These are phyloP conservation scores for Megalops cyprinoides DNA, from an alignment of 2,797 vertebrate species.

Conservation along the genomic window DNA sequence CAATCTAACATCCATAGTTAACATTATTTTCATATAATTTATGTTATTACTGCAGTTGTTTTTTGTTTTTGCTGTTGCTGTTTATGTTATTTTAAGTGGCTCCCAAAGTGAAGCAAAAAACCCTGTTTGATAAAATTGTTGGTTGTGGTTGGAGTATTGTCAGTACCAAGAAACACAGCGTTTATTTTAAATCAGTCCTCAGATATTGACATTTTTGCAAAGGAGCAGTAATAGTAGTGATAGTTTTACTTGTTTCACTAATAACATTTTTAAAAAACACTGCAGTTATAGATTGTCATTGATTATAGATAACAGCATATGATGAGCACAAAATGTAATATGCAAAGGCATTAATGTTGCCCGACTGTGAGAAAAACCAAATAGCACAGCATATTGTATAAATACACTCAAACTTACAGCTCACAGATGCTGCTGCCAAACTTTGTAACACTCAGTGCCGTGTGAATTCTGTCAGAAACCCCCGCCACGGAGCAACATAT, in stretches of 20 bases:
- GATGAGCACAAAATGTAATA: neutral
- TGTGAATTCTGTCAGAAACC: conserved; percentile 69
- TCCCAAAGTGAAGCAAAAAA: neutral
- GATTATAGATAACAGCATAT: conserved; percentile 15
- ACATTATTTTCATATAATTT: neutral
- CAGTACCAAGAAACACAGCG: neutral
- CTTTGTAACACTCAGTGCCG: conserved; percentile 58
- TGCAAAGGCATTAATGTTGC: neutral
- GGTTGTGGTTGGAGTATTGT: neutral
- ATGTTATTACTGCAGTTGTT: neutral
- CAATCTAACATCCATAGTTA: neutral
- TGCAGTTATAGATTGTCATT: neutral
- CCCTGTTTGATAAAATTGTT: neutral
- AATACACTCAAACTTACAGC: conserved; percentile 60
- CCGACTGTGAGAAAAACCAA: conserved; percentile 25
- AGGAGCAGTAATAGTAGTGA: neutral
- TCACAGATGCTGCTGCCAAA: conserved; percentile 53
- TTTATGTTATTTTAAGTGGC: neutral
- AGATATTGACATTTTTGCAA: neutral
- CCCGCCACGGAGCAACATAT: conserved; percentile 75
- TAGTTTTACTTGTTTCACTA: neutral
- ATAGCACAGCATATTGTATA: conserved; percentile 53
- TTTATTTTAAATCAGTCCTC: neutral
- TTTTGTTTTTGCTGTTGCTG: neutral
- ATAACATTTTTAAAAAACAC: neutral